These are phyloP conservation scores for Dicranocentrus wangi DNA, from an alignment of 2,888 invertebrate species.

Conservation along the genomic window DNA sequence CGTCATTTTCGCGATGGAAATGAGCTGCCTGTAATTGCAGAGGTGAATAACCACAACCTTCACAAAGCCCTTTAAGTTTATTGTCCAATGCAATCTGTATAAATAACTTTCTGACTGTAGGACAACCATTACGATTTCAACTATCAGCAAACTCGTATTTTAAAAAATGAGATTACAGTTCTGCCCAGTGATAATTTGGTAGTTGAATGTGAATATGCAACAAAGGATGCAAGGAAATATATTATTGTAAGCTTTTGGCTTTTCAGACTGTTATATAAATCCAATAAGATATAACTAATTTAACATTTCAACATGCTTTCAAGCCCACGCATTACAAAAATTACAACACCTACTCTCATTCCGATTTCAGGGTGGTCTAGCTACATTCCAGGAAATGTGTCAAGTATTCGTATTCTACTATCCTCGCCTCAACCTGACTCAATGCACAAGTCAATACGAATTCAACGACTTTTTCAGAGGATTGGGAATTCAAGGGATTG, in stretches of 20 bases:
- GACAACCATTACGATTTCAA: conserved; percentile 90
- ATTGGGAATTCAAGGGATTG: conserved; percentile 82
- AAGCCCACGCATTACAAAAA: too few relatives aligned
- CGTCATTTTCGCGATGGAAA: conserved; percentile 85
- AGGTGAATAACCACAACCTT: conserved; percentile 74
- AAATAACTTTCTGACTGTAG: conserved; percentile 74
- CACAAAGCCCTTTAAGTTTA: not conserved
- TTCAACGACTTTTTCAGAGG: conserved; percentile 88
- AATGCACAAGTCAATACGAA: conserved; percentile 90
- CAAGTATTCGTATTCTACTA: conserved; percentile 88
- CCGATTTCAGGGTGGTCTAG: conserved; percentile 83
- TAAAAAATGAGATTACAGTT: conserved; percentile 84
- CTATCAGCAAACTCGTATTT: conserved; percentile 86
- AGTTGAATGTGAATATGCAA: conserved; percentile 89
- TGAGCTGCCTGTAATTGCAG: conserved; percentile 84
- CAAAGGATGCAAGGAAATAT: conserved; percentile 73
- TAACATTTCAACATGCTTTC: not conserved
- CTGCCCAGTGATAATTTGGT: conserved; percentile 87
- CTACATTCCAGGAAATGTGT: conserved; percentile 91
- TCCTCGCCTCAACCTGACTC: conserved; percentile 85
- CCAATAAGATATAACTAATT: too few relatives aligned
- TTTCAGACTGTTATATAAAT: not conserved
- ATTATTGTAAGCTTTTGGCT: not conserved
- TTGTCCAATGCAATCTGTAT: not conserved
- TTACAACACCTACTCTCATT: too few relatives aligned